Conservation (phyloP, 2,888 invertebrate genomes). For the Clivina fossor region DNA sequence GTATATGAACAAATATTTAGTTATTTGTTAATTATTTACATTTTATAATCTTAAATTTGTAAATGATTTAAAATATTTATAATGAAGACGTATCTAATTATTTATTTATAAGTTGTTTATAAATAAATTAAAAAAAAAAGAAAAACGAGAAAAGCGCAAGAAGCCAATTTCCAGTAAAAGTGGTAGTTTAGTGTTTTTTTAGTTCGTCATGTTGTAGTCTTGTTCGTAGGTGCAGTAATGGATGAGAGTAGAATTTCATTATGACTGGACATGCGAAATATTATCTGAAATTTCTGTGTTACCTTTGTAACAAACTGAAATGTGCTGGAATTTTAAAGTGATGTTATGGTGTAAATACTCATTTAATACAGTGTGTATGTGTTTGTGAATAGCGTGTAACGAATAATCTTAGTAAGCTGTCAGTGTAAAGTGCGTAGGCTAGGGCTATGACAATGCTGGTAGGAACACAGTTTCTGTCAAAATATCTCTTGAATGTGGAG, state of each 20-base stretch:
- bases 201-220: slow-evolving; percentile 20
- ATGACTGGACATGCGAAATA: slow-evolving; percentile 48
- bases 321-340: slow-evolving; percentile 35
- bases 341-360: slow-evolving; percentile 42
- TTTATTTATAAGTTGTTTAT: no score
- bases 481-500: slow-evolving; percentile 52
- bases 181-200: no score
- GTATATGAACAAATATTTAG: no score
- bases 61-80: no score
- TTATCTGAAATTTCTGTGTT: slow-evolving; percentile 29
- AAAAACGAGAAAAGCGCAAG: no score
- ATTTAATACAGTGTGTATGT: slow-evolving; percentile 29
- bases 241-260: slow-evolving; percentile 47
- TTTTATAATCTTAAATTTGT: no score
- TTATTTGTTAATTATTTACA: no score
- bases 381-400: slow-evolving; percentile 18
- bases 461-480: slow-evolving; percentile 46
- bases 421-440: slow-evolving; percentile 46
- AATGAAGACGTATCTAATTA: no score
- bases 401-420: slow-evolving; percentile 29
- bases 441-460: slow-evolving; percentile 54
- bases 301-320: slow-evolving; percentile 29
- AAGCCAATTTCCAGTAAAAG: no score
- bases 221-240: slow-evolving; percentile 34
- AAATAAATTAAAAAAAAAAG: no score